Percentiles rank a stretch among this genome's conserved stretches.
phyloP scores from a whole-genome alignment of 1,140 invertebrate genomes.

The Maniola jurtina region DNA sequence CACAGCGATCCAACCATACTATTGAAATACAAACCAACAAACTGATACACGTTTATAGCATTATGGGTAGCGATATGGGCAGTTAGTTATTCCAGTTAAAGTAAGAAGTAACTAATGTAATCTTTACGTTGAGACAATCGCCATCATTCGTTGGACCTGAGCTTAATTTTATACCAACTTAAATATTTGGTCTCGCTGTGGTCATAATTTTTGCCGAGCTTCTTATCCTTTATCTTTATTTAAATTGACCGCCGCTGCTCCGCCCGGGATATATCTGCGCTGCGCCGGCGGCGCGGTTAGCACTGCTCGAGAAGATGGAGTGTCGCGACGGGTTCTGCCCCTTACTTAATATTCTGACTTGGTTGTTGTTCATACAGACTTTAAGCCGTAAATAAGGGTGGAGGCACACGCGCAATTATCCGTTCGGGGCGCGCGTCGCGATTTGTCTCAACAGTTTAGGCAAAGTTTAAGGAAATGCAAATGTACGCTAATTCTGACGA shows the following conservation, averaged over 20 bases:
- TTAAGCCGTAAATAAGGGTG: conserved; percentile 34
- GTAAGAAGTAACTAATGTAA: too few relatives aligned
- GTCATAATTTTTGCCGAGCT: conserved; percentile 14
- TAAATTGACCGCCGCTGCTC: conserved; percentile 9
- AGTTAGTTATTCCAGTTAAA: too few relatives aligned
- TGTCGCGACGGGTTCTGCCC: neutral
- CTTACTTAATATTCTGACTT: conserved; percentile 33
- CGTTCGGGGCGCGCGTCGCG: conserved; percentile 21
- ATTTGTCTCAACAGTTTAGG: conserved; percentile 38
- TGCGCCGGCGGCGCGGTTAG: conserved; percentile 6
- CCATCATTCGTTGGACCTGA: conserved; percentile 1
- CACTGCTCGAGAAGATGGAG: conserved; percentile 3
- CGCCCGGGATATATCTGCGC: conserved; percentile 8
- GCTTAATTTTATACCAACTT: conserved; percentile 17
- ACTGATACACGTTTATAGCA: too few relatives aligned
- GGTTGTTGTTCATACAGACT: conserved; percentile 29
- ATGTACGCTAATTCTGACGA: conserved; percentile 43
- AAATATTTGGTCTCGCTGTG: conserved; percentile 11
- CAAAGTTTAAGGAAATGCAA: conserved; percentile 48
- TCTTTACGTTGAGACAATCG: too few relatives aligned
- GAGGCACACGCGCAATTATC: conserved; percentile 31
- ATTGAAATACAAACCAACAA: too few relatives aligned
- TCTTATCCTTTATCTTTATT: conserved; percentile 23
- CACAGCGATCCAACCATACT: too few relatives aligned
- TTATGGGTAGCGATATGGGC: too few relatives aligned